Conservation (phyloP, 2,797 vertebrate genomes). For the Petrocephalus sullivani region DNA sequence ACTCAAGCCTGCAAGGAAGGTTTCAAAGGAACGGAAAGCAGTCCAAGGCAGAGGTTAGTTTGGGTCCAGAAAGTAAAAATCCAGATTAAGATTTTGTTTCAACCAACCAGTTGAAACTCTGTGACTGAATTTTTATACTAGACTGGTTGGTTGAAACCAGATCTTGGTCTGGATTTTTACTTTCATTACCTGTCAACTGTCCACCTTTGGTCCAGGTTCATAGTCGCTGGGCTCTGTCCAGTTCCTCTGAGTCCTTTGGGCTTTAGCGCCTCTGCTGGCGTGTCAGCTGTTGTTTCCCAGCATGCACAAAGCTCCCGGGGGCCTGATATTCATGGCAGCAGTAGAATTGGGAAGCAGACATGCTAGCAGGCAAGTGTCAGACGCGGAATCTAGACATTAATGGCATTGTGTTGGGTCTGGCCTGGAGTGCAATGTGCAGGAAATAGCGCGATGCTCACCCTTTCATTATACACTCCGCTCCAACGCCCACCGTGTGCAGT, state of each 20-base stretch:
- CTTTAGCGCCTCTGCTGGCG: background rate
- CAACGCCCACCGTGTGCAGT: background rate
- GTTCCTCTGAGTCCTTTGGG: background rate
- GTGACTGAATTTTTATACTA: background rate
- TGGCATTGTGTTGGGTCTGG: background rate
- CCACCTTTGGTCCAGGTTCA: background rate
- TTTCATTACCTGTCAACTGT: background rate
- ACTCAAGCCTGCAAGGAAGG: background rate
- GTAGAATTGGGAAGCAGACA: background rate
- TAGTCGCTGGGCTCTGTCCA: background rate
- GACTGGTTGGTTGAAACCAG: background rate
- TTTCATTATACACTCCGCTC: background rate
- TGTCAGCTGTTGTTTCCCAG: background rate
- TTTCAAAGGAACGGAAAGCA: background rate
- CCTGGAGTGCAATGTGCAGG: constrained; percentile 1
- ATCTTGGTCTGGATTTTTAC: background rate
- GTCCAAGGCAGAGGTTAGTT: background rate
- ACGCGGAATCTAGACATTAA: background rate
- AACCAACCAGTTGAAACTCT: background rate
- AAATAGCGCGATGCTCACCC: background rate
- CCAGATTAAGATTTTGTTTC: background rate
- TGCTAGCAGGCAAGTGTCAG: background rate
- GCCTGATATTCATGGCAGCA: background rate
- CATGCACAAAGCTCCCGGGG: background rate
- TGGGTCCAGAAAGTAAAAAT: background rate